Evolutionary conservation across 2,888 invertebrate genomes (phyloP).

Genomic region (Microctonus aethiopoides): DNA sequence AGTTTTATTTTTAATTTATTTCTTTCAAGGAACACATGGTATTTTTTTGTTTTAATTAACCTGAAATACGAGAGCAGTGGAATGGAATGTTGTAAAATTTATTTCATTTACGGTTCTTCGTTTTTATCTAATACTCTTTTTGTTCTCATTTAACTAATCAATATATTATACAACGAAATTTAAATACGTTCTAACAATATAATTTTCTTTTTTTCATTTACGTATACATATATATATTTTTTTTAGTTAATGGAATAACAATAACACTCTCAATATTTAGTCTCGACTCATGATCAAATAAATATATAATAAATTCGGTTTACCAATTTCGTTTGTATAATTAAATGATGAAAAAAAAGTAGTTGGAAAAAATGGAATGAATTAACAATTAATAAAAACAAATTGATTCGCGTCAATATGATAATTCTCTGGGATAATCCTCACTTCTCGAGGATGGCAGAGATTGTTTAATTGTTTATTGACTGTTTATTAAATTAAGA

Average conservation of each 20-base stretch:
- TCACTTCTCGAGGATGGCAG: constrained; percentile 46
- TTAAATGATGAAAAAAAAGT: constrained; percentile 8
- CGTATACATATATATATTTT: constrained; percentile 3
- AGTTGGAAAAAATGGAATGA: not conserved
- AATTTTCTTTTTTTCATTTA: not conserved
- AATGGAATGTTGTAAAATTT: constrained; percentile 24
- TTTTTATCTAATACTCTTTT: not conserved
- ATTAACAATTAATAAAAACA: not conserved
- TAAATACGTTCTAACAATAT: constrained; percentile 18
- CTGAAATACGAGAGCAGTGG: constrained; percentile 1
- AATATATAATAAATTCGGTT: constrained; percentile 3
- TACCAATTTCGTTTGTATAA: not conserved
- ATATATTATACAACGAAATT: not conserved
- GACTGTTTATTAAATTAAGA: constrained; percentile 22
- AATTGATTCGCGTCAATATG: constrained; percentile 14
- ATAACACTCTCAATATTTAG: constrained; percentile 1
- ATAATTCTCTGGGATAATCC: constrained; percentile 43
- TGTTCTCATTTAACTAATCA: not conserved
- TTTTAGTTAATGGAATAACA: constrained; percentile 6
- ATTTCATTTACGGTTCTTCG: not conserved
- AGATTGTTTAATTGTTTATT: constrained; percentile 39
- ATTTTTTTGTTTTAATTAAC: constrained; percentile 1
- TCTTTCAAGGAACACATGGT: constrained; percentile 6
- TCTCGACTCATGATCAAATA: not conserved
- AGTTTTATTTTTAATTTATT: not conserved